phyloP scores from a whole-genome alignment of 2,113 vertebrate species.

The Pterocles gutturalis region DNA sequence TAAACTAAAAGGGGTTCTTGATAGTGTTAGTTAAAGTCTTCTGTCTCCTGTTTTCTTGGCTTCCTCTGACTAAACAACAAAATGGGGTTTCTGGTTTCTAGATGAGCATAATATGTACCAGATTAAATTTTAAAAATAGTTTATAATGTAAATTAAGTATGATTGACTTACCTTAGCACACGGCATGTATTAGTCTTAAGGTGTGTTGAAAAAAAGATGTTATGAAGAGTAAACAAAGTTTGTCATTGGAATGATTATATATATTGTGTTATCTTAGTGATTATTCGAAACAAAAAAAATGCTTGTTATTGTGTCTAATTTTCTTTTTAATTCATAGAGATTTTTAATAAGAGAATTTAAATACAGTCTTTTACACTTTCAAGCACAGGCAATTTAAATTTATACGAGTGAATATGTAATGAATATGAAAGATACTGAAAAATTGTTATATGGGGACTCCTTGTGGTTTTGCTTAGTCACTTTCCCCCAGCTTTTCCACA shows the following conservation, averaged over 20 bases:
- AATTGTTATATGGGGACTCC: conserved; percentile 54
- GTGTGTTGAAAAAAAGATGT: not conserved
- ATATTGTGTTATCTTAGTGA: not conserved
- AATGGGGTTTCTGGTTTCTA: not conserved
- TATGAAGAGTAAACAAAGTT: not conserved
- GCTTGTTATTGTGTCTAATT: not conserved
- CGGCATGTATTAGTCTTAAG: not conserved
- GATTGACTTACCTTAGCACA: not conserved
- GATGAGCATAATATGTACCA: not conserved
- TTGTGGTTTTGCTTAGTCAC: conserved; percentile 61
- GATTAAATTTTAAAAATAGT: not conserved
- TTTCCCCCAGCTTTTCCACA: not conserved
- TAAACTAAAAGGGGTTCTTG: conserved; percentile 29
- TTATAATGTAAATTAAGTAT: not conserved
- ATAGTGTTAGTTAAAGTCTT: conserved; percentile 47
- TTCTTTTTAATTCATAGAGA: not conserved
- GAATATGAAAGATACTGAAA: conserved; percentile 5
- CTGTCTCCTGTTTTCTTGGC: not conserved
- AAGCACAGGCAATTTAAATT: conserved; percentile 1
- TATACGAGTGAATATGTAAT: not conserved
- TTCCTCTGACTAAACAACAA: not conserved
- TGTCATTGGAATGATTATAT: not conserved
- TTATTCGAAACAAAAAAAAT: not conserved
- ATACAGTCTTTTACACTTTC: conserved; percentile 20
- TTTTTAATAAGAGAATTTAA: conserved; percentile 21